Percentiles rank a stretch among this genome's conserved stretches.
These are phyloP conservation scores for Perca flavescens DNA, from an alignment of 2,113 vertebrate species.

Conservation along the genomic window DNA sequence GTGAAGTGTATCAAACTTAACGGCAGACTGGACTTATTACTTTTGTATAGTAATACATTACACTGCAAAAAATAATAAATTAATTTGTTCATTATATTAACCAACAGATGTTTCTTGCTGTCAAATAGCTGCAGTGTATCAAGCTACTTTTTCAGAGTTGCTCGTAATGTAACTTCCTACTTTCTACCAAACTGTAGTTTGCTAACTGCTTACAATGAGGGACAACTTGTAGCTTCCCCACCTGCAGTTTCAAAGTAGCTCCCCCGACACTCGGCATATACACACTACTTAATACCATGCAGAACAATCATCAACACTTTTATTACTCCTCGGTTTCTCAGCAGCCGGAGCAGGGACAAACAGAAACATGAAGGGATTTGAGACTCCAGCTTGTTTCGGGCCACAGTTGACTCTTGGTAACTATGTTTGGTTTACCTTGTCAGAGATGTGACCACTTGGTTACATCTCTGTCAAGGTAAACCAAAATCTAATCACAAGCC, in stretches of 20 bases:
- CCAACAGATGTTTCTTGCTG: background rate
- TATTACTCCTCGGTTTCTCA: conserved; percentile 9
- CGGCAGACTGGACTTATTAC: background rate
- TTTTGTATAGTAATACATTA: background rate
- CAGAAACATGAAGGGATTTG: conserved; percentile 6
- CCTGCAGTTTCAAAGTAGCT: too few relatives aligned
- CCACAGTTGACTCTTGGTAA: conserved; percentile 5
- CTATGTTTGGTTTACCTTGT: background rate
- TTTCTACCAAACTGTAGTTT: background rate
- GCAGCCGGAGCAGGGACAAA: conserved; percentile 12
- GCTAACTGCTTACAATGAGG: background rate
- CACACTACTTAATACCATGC: background rate
- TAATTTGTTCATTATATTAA: background rate
- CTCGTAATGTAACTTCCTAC: background rate
- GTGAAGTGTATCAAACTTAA: background rate
- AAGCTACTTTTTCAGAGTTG: background rate
- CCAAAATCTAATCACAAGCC: background rate
- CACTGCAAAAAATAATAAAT: background rate
- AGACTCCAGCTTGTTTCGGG: background rate
- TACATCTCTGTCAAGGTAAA: conserved; percentile 27
- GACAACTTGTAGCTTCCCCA: too few relatives aligned
- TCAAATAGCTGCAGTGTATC: background rate
- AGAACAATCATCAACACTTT: background rate
- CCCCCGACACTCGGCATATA: too few relatives aligned
- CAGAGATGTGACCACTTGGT: background rate